phyloP scores from a whole-genome alignment of 2,113 vertebrate genomes.

The Brienomyrus longianalis region DNA sequence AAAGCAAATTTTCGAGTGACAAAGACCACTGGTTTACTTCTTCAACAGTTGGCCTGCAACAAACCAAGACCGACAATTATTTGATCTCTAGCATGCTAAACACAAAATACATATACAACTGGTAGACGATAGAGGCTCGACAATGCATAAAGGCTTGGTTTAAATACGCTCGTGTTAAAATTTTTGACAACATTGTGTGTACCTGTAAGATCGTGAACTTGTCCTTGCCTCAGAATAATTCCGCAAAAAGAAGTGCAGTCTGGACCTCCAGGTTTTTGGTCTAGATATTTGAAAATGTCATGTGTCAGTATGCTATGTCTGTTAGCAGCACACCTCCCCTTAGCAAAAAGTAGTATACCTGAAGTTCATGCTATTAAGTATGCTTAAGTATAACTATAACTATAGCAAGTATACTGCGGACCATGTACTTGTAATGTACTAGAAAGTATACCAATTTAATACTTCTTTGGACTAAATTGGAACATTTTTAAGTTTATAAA shows the following conservation, averaged over 20 bases:
- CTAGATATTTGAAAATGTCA: slow-evolving; percentile 15
- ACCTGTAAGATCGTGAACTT: slow-evolving; percentile 29
- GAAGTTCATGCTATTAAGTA: too few relatives aligned
- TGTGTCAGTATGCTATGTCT: not conserved
- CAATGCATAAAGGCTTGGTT: not conserved
- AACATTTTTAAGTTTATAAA: too few relatives aligned
- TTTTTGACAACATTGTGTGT: not conserved
- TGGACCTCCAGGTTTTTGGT: slow-evolving; percentile 33
- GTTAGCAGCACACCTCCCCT: not conserved
- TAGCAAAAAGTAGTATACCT: too few relatives aligned
- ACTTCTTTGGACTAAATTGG: too few relatives aligned
- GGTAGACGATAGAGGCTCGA: not conserved
- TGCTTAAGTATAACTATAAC: too few relatives aligned
- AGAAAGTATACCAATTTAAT: too few relatives aligned
- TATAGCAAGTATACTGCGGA: too few relatives aligned
- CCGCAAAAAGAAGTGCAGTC: slow-evolving; percentile 32
- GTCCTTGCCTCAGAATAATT: slow-evolving; percentile 11
- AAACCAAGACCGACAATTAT: not conserved
- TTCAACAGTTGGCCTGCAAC: slow-evolving; percentile 61
- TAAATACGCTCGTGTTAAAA: not conserved
- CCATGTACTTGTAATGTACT: too few relatives aligned
- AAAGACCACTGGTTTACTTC: slow-evolving; percentile 63
- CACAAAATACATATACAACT: not conserved
- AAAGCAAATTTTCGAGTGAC: slow-evolving; percentile 71
- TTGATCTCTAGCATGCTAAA: not conserved